Evolutionary conservation across 2,113 vertebrate species (phyloP).

Genomic region (Myrmecobius fasciatus): DNA sequence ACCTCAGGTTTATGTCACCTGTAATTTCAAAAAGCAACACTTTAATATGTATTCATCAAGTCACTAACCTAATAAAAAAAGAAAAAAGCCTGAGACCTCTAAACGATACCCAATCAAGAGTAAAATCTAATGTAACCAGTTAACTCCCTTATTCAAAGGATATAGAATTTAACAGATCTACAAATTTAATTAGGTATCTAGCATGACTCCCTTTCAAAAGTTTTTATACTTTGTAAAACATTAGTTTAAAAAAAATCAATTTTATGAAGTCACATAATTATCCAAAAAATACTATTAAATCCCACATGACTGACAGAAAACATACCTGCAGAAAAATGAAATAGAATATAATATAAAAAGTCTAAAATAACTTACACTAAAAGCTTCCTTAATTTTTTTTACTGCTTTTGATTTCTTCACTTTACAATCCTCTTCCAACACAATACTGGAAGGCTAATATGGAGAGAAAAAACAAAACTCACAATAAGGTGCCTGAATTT

Average conservation of each 20-base stretch:
- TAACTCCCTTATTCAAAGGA: neutral
- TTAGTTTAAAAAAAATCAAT: neutral
- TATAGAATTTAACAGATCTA: neutral
- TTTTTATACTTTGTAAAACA: neutral
- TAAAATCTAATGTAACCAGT: neutral
- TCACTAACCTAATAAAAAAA: neutral
- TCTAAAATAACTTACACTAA: conserved; percentile 90
- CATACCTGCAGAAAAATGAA: conserved; percentile 55
- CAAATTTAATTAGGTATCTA: neutral
- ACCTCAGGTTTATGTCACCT: neutral
- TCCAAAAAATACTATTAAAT: neutral
- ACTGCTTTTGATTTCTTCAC: conserved; percentile 72
- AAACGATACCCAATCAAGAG: neutral
- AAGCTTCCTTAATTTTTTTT: conserved; percentile 91
- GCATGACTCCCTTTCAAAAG: neutral
- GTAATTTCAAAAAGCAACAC: neutral
- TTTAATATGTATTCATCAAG: neutral
- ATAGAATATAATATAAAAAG: conserved; percentile 8
- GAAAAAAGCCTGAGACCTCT: neutral
- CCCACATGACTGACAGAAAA: conserved; percentile 21
- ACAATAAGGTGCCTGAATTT: neutral
- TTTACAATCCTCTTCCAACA: conserved; percentile 89
- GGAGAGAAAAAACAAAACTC: conserved; percentile 38
- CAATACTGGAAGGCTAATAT: conserved; percentile 90
- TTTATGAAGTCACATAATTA: neutral